phyloP scores from a whole-genome alignment of 2,888 invertebrate genomes.

The Meloe dianella region DNA sequence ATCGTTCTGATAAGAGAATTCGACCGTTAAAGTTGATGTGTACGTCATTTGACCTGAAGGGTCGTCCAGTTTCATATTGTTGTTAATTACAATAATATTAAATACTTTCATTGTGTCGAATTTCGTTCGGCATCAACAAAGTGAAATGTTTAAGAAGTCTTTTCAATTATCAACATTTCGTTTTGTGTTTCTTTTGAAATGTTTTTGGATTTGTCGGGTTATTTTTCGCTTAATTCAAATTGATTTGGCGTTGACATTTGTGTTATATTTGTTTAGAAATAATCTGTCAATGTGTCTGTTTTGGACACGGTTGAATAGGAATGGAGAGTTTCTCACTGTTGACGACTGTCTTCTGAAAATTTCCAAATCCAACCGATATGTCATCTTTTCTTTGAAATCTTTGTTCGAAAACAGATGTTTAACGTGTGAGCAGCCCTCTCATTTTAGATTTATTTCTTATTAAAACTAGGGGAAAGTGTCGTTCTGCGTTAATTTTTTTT shows the following conservation, averaged over 20 bases:
- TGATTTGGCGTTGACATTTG: background rate
- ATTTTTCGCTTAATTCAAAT: background rate
- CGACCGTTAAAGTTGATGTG: background rate
- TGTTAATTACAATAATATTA: background rate
- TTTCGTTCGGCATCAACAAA: background rate
- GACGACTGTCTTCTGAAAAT: background rate
- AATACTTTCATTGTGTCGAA: background rate
- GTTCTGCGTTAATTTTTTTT: no score
- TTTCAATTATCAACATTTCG: no score
- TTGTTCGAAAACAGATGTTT: no score
- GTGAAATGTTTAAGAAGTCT: no score
- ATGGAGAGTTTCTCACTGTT: background rate
- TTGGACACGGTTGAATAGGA: background rate
- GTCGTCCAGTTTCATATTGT: background rate
- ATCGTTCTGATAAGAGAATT: background rate
- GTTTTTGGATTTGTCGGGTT: background rate
- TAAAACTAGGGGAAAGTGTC: no score
- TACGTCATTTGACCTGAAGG: background rate
- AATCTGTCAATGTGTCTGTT: background rate
- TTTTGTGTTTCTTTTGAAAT: background rate
- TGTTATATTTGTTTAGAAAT: background rate
- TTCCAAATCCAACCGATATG: background rate
- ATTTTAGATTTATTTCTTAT: no score
- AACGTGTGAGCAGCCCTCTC: no score
- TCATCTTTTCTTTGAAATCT: background rate